Base-by-base conservation (phyloP, 2,113 vertebrate genomes). In the Mesitornis unicolor region DNA sequence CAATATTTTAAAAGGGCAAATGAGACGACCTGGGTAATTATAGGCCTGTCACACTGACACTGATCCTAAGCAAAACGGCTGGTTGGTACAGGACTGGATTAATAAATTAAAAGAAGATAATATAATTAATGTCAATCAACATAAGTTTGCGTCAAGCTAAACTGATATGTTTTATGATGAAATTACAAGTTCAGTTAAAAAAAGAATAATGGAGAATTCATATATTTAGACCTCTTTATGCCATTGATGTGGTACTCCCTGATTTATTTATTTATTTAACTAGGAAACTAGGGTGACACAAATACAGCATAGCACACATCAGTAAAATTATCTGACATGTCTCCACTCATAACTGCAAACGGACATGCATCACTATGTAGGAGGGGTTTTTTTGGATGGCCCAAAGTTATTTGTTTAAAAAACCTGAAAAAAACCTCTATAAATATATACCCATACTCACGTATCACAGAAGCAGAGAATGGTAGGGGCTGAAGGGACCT, bases 61-160 rank as follows among this genome's bases (percentile, higher is more conserved):
- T 60, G 91, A 93, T 93, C 70, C 53, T 40, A 91, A 94, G 74
- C 31, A 84, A 92, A 94, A 82, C 29, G 65, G 13, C 33, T 90
- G 42, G 13, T 29, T 88, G 50, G 51, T 75, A 64, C 7, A 63
- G 47, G 51, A 64, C 47, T 86, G 84, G 63, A 77, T 90, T 90
- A 92, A 94, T 67, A 88, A 93, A 85, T 88, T 91, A 83, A 87
- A 87, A 18, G 20, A 91, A 16, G 5, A 43, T 43, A 90, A 69
- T 63, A 36, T 31, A 87, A 89, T 69, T 85, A 94, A 85, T 63
- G 67, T 29, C 6, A 93, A 74, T 88, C 67, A 77, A 31, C 22
- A 33, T 9, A 13, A 16, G 22, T n/a, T 85, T 91, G 25, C 2
- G 0, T 88, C 61, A 77, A 54, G 47, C 4, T 67, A 83, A 88